phyloP scores from a whole-genome alignment of 2,113 vertebrate genomes.

The Cinclus cinclus region DNA sequence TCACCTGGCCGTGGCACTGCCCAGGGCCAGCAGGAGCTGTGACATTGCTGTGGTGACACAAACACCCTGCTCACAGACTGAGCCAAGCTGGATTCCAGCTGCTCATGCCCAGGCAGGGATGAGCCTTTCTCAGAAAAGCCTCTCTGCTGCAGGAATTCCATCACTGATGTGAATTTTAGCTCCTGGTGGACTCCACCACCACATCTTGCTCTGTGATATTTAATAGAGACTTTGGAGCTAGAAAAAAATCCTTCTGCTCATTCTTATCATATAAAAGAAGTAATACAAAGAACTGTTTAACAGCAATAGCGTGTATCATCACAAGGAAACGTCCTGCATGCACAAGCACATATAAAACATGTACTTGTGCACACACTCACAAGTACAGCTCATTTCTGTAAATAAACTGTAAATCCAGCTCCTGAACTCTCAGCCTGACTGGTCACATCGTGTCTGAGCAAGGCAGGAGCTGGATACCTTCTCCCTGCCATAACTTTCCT shows the following conservation, averaged over 20 bases:
- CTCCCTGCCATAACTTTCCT: not conserved
- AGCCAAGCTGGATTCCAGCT: not conserved
- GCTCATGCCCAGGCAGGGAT: not conserved
- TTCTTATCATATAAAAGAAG: not conserved
- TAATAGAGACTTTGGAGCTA: accelerated
- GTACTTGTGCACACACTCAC: not conserved
- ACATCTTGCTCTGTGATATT: too few relatives aligned
- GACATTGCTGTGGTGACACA: not conserved
- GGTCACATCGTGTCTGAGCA: not conserved
- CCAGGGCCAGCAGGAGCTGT: not conserved
- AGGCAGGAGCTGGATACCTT: not conserved
- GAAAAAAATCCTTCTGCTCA: not conserved
- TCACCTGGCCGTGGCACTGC: not conserved
- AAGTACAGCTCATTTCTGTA: not conserved
- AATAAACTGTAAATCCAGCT: not conserved
- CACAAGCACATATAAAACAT: not conserved
- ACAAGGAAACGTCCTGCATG: not conserved
- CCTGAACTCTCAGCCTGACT: not conserved
- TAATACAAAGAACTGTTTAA: not conserved
- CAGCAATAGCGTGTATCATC: accelerated
- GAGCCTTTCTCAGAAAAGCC: not conserved
- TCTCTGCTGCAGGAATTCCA: not conserved
- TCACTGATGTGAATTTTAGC: too few relatives aligned
- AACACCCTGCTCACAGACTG: not conserved
- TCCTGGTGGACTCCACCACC: not conserved